Percentiles rank a stretch among this genome's conserved stretches.
These are phyloP conservation scores for Tricholauxania praeusta DNA, from an alignment of 2,888 invertebrate genomes.

Conservation along the genomic window DNA sequence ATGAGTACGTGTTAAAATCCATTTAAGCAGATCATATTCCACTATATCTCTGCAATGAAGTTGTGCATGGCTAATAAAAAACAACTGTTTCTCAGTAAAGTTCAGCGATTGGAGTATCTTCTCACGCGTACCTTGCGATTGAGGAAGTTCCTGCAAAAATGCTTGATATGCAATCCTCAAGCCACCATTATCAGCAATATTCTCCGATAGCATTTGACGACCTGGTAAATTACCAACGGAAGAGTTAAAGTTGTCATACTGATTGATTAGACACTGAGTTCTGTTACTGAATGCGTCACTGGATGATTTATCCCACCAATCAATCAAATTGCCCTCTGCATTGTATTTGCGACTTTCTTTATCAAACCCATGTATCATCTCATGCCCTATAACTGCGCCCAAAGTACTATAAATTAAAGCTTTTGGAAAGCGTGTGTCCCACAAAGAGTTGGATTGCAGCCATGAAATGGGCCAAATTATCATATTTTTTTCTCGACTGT, in stretches of 20 bases:
- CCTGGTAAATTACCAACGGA: constrained; percentile 54
- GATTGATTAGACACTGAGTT: constrained; percentile 57
- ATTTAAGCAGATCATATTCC: constrained; percentile 42
- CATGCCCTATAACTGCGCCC: constrained; percentile 59
- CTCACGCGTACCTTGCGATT: constrained; percentile 33
- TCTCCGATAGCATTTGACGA: constrained; percentile 56
- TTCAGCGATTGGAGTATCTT: constrained; percentile 56
- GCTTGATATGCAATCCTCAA: constrained; percentile 60
- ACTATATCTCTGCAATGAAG: constrained; percentile 60
- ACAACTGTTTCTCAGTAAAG: constrained; percentile 59
- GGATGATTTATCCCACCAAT: constrained; percentile 58
- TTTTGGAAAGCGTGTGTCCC: constrained; percentile 58
- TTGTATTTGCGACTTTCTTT: constrained; percentile 52
- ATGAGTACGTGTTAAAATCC: constrained; percentile 53
- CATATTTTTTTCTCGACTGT: constrained; percentile 50
- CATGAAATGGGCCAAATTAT: constrained; percentile 57
- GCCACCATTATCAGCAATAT: constrained; percentile 63
- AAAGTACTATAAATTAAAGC: constrained; percentile 59
- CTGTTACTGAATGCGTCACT: constrained; percentile 52
- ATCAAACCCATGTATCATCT: constrained; percentile 60
- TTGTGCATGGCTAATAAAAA: constrained; percentile 63
- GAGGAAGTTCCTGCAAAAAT: constrained; percentile 57
- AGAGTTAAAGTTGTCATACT: constrained; percentile 57
- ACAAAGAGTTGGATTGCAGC: constrained; percentile 60
- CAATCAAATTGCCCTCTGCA: constrained; percentile 44